These are phyloP conservation scores for Poeciliopsis paucimaculata DNA, from an alignment of 2,797 vertebrate genomes.

Conservation along the genomic window DNA sequence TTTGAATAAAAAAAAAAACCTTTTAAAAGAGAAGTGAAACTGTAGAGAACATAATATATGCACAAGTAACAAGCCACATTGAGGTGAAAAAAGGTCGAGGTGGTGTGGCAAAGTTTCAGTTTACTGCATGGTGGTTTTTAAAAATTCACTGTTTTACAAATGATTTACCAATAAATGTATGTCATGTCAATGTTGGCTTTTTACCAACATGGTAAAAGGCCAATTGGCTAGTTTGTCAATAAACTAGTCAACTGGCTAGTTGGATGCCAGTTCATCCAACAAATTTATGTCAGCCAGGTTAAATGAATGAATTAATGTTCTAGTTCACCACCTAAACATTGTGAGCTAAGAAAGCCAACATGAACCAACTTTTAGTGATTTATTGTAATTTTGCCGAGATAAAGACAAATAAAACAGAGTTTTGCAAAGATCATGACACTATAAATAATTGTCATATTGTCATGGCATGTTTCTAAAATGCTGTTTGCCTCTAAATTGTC, in stretches of 20 bases:
- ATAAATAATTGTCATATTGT: background rate
- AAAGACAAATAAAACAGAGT: background rate
- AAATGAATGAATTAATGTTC: background rate
- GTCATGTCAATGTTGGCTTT: background rate
- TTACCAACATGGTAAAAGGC: too few species aligned
- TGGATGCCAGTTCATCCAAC: background rate
- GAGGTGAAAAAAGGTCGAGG: background rate
- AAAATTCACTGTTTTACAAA: background rate
- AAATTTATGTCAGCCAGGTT: background rate
- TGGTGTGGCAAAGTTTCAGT: too few species aligned
- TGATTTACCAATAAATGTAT: background rate
- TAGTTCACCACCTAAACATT: background rate
- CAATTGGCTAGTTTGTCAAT: too few species aligned
- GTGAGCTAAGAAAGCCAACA: background rate
- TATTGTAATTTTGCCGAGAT: background rate
- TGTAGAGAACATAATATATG: background rate
- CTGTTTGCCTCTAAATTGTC: background rate
- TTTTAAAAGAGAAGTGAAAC: background rate
- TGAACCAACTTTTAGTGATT: background rate
- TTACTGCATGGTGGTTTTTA: rapidly evolving
- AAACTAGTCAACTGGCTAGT: too few species aligned
- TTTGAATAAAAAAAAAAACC: background rate
- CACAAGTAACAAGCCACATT: background rate
- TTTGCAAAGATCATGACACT: background rate
- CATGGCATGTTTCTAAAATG: background rate